Evolutionary conservation across 2,888 invertebrate genomes (phyloP).

Genomic region (Caenorhabditis zanzibari): DNA sequence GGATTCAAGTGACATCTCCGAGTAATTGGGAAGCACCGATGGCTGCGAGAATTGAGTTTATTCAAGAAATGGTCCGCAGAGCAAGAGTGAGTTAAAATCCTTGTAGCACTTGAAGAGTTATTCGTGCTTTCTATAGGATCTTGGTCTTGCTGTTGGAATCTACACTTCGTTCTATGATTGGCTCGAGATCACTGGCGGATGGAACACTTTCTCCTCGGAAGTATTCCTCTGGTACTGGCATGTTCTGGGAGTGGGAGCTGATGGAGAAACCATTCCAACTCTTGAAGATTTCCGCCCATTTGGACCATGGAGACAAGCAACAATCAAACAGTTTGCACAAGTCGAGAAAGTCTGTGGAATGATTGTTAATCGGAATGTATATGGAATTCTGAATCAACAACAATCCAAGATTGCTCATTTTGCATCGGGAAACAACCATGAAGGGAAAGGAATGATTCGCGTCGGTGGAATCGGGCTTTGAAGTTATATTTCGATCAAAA

Average conservation of each 20-base stretch:
- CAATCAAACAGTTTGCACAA: constrained; percentile 72
- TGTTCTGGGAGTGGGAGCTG: constrained; percentile 63
- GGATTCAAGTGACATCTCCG: constrained; percentile 67
- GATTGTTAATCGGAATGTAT: constrained; percentile 57
- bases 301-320: constrained; percentile 63
- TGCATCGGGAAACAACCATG: not conserved
- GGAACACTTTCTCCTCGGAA: constrained; percentile 44
- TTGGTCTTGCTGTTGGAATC: constrained; percentile 66
- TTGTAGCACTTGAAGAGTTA: not conserved
- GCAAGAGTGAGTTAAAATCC: constrained; percentile 36
- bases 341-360: constrained; percentile 67
- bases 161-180: constrained; percentile 73
- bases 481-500: not conserved
- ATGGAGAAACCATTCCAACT: constrained; percentile 63
- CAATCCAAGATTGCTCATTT: constrained; percentile 5
- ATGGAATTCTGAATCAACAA: constrained; percentile 18
- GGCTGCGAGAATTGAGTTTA: constrained; percentile 38
- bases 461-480: constrained; percentile 56
- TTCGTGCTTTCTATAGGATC: constrained; percentile 23
- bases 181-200: constrained; percentile 67
- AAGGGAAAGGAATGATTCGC: constrained; percentile 19
- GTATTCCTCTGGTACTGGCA: constrained; percentile 73
- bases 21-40: constrained; percentile 29
- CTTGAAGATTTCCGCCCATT: constrained; percentile 71
- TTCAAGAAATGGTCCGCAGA: constrained; percentile 41